Base-by-base conservation (phyloP, 2,888 invertebrate genomes). In the Ametastegia equiseti region DNA sequence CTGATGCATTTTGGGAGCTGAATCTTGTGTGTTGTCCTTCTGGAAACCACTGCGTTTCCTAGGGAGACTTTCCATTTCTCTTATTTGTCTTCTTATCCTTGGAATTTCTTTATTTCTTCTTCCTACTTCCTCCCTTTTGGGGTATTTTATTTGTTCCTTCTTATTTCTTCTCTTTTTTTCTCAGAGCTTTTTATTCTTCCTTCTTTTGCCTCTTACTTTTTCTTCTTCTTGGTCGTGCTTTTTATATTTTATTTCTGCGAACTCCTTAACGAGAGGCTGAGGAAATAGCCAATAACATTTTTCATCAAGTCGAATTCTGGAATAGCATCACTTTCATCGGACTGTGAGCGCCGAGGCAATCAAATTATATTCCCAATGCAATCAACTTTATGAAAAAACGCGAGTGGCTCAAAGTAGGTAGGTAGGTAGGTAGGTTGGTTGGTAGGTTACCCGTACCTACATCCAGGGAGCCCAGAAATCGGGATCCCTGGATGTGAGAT, bases 291-390 rank as follows among this genome's bases (percentile, higher is more conserved):
- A 88, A 88, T 88, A 88, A 89, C 88, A 88, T 87, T 88, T 89
- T 90, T 88, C 88, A 88, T 89, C 87, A 88, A 88, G 84, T 85
- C 82, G 82, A 84, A 83, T 84, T 84, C 85, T 81, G 85, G 88
- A 86, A 90, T 90, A 89, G 47, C 71, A 71, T 45, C 78, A 39
- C 84, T 84, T 86, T 87, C 85, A 87, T 87, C 84, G 89, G 87
- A 86, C 85, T 83, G n/a, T n/a, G 80, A 83, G 86, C 50, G 60
- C 15, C 86, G 85, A 85, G 86, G 88, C 87, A 90, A 90, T 90
- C 88, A 89, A 91, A 90, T 91, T 90, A 88, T 89, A 90, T 89
- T 90, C 89, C 89, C 90, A 87, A 85, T 82, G 89, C 89, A 90
- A 91, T 90, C 89, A 90, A 88, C 84, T 87, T 86, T 77, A 80